phyloP scores from a whole-genome alignment of 1,140 invertebrate species.

The Lordiphosa mommai region DNA sequence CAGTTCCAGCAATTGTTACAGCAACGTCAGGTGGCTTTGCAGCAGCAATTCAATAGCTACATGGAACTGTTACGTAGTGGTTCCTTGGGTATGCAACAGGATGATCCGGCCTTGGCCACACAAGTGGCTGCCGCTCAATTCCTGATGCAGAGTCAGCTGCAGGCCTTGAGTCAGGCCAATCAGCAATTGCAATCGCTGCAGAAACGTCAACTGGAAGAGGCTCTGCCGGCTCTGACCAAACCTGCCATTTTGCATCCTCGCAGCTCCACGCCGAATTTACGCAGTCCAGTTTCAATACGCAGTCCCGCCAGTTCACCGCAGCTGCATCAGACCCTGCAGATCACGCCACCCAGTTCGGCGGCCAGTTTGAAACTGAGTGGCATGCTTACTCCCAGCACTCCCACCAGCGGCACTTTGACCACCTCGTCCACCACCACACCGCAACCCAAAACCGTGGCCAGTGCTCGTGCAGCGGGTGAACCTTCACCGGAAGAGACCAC shows the following conservation, averaged over 20 bases:
- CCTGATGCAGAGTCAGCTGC: slow-evolving; percentile 82
- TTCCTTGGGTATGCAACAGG: slow-evolving; percentile 52
- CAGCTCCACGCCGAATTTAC: slow-evolving; percentile 81
- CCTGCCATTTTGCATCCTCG: slow-evolving; percentile 74
- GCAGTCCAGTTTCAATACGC: slow-evolving; percentile 74
- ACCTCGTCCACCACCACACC: slow-evolving; percentile 59
- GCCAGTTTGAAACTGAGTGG: slow-evolving; percentile 76
- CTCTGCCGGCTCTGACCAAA: slow-evolving; percentile 65
- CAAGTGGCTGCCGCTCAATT: slow-evolving; percentile 75
- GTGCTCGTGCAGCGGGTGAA: slow-evolving; percentile 83
- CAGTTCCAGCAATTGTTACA: slow-evolving; percentile 73
- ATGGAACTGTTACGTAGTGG: slow-evolving; percentile 67
- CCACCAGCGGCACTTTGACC: slow-evolving; percentile 80
- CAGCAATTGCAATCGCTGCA: slow-evolving; percentile 90
- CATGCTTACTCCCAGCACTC: slow-evolving; percentile 82
- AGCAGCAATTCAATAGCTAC: slow-evolving; percentile 75
- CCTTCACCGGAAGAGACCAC: slow-evolving; percentile 94
- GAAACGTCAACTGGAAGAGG: slow-evolving; percentile 83
- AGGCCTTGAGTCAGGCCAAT: slow-evolving; percentile 89
- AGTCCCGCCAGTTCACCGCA: slow-evolving; percentile 69
- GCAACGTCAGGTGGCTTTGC: slow-evolving; percentile 66
- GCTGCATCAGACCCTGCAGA: slow-evolving; percentile 63
- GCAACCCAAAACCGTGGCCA: slow-evolving; percentile 80
- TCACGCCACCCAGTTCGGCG: slow-evolving; percentile 77
- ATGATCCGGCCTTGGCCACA: slow-evolving; percentile 59